Percentiles rank a stretch among this genome's conserved stretches.
Conservation (phyloP, 2,888 invertebrate genomes). For the Ichneumoninae sp. region DNA sequence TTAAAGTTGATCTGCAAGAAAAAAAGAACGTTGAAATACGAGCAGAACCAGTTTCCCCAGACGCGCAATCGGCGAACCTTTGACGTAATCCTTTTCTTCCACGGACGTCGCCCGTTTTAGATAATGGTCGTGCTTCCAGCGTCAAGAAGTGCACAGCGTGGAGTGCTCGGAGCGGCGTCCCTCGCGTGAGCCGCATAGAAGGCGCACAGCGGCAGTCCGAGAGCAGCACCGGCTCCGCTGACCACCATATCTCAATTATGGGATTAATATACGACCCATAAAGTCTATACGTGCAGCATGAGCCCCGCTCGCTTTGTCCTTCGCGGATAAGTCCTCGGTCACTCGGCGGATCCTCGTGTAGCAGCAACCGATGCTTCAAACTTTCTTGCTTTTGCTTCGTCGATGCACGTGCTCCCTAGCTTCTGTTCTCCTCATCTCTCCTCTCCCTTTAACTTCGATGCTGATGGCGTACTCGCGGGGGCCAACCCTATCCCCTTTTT, state of each 20-base stretch:
- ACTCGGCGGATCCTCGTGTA: conserved; percentile 35
- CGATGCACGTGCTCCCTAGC: conserved; percentile 38
- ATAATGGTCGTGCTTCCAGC: conserved; percentile 70
- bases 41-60: background rate
- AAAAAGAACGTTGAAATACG: background rate
- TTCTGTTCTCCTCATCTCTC: conserved; percentile 11
- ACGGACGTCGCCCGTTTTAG: conserved; percentile 29
- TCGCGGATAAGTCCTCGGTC: conserved; percentile 31
- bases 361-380: conserved; percentile 3
- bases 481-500: conserved; percentile 57
- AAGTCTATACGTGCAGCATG: conserved; percentile 75
- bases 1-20: background rate
- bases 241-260: conserved; percentile 82
- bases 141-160: conserved; percentile 54
- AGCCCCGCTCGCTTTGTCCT: conserved; percentile 56
- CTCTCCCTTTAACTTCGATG: conserved; percentile 24
- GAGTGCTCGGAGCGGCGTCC: conserved; percentile 15
- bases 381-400: conserved; percentile 22
- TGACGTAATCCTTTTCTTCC: background rate
- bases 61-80: background rate
- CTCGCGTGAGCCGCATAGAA: conserved; percentile 72
- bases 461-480: conserved; percentile 37
- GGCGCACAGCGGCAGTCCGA: conserved; percentile 13
- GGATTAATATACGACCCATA: conserved; percentile 82
- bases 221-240: conserved; percentile 49